A percentile compares a stretch with the other conserved stretches of the same genome.
Conservation (phyloP, 2,797 vertebrate genomes). For the Spinus olivaceus region DNA sequence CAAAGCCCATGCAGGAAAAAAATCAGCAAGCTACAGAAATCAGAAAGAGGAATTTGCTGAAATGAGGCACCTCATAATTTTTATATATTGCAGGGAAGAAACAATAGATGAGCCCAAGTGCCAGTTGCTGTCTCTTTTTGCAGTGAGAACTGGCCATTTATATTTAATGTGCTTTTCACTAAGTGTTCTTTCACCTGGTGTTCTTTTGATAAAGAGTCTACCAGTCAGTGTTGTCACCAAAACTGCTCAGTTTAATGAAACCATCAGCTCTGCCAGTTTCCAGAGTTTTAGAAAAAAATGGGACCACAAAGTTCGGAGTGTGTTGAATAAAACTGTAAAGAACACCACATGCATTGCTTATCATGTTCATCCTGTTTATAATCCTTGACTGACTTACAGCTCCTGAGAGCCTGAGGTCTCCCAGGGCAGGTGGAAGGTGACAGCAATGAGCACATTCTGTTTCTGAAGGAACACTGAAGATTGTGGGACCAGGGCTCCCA, state of each 20-base stretch:
- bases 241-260: not conserved
- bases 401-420: not conserved
- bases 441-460: accelerated
- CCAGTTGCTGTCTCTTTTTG: not conserved
- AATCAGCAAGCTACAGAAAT: not conserved
- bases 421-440: not conserved
- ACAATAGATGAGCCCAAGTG: not conserved
- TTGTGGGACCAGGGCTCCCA: not conserved
- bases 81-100: not conserved
- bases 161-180: not conserved
- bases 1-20: slow-evolving; percentile 27
- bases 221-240: not conserved
- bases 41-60: not conserved
- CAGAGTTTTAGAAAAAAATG: not conserved
- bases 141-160: not conserved
- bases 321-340: not conserved
- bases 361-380: not conserved
- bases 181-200: not conserved
- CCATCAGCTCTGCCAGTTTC: not conserved
- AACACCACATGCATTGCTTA: not conserved
- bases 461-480: not conserved
- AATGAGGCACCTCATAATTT: not conserved
- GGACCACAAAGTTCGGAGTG: not conserved
- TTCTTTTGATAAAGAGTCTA: not conserved
- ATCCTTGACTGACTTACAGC: not conserved